Evolutionary conservation across 2,888 invertebrate species (phyloP), one percentile per base, ranked within the genome.

Genomic region (Cheilosia soror): DNA sequence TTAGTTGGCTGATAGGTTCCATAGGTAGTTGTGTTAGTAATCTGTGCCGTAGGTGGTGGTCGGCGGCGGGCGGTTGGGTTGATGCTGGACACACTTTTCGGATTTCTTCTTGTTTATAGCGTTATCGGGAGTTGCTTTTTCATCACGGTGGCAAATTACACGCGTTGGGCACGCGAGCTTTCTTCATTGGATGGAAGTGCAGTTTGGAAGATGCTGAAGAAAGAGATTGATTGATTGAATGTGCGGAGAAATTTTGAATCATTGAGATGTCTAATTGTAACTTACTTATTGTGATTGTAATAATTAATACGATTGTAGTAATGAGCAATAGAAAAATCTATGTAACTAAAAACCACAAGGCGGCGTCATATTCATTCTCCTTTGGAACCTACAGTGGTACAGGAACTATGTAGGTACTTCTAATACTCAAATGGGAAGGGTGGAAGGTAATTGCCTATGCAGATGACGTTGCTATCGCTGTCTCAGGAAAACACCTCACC

Each of bases 11-110:
- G 20, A 31, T 42, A 27, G 62, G 31, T 31, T 37, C 42, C 53
- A 44, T 47, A 71, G 37, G 25, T 71, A 57, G 47, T 66, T 29
- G 15, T 60, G 33, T 53, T 25, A 37, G 27, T 68, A 68, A 53
- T 27, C 9, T 55, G 49, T 66, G 75, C 58, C 40, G 49, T 66
- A 58, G 60, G 51, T 68, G 66, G 33, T 76, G 51, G 76, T 51
- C 27, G 27, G 11, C 20, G 62, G 66, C 58, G 51, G 53, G 68
- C 44, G 68, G 68, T 68, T 68, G 60, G 60, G 68, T 68, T 68
- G 66, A 53, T 60, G 68, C 68, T 68, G 68, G 27, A 53, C 68
- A 68, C 76, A 27, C 76, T 76, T 66, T 60, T 77, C 44, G 44
- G 27, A 53, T 60, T 58, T 29, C 11, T 47, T 49, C 53, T 68